Evolutionary conservation across 2,888 invertebrate genomes (phyloP).

Genomic region (Acronicta aceris): DNA sequence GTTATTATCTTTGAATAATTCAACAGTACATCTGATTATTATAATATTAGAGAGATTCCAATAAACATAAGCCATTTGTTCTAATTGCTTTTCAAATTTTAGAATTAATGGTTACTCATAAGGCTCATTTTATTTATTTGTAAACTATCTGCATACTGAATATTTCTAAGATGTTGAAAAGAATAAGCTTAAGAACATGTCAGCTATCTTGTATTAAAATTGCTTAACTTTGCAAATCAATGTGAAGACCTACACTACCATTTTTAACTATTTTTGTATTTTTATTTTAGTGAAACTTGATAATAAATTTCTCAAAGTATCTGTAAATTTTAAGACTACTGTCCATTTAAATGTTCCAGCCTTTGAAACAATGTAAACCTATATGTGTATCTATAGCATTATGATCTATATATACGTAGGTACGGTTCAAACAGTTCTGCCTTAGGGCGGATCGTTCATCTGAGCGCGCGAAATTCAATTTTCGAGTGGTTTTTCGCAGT

Average conservation of each 20-base stretch:
- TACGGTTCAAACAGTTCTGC: too few species aligned
- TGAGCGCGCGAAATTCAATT: too few species aligned
- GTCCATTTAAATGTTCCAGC: constrained; percentile 17
- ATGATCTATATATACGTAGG: too few species aligned
- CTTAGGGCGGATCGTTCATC: too few species aligned
- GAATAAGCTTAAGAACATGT: constrained; percentile 36
- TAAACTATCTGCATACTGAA: constrained; percentile 59
- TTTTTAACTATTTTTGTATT: constrained; percentile 85
- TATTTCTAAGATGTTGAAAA: constrained; percentile 35
- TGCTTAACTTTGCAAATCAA: constrained; percentile 59
- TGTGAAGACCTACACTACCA: constrained; percentile 75
- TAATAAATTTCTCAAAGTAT: constrained; percentile 74
- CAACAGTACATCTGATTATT: constrained; percentile 62
- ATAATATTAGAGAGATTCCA: constrained; percentile 63
- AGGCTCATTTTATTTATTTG: constrained; percentile 65
- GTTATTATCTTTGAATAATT: constrained; percentile 59
- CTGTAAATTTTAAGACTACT: constrained; percentile 35
- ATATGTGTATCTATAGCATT: too few species aligned
- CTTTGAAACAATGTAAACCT: too few species aligned
- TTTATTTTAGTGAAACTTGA: constrained; percentile 78
- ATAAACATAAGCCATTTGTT: constrained; percentile 62
- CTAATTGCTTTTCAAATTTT: constrained; percentile 63
- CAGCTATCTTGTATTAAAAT: constrained; percentile 53
- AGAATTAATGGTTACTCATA: constrained; percentile 61
- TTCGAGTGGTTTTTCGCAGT: too few species aligned